Evolutionary conservation across 1,140 invertebrate species (phyloP), one percentile per base, ranked within the genome.

Genomic region (Bombus haemorrhoidalis): DNA sequence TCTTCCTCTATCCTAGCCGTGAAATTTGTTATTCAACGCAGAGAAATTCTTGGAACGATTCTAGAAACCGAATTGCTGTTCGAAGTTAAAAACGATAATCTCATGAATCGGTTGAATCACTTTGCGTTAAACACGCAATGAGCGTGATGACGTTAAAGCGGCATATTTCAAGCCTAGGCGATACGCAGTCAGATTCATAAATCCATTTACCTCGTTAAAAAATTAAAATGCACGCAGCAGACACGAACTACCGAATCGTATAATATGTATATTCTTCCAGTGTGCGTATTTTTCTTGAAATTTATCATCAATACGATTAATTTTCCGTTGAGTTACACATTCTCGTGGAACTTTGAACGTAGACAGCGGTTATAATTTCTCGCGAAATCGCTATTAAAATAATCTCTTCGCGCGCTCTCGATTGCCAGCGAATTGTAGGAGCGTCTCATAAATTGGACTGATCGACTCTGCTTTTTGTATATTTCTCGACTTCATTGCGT

Each of bases 101-200:
- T 53, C 18, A 22, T 22, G 47, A 53, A 53, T 22, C 25, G 28
- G 13, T 34, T 34, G 76, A 66, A 34, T 47, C 76, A 32, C 18
- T 37, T 34, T 8, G 4, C n/a, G 76, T 34, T 79, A 59, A 79
- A 68, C 47, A 79, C 34, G 59, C 62, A 66, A 78, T 47, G 34
- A 66, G 68, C 66, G 18, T 1, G 18, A 68, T 9, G 13, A 22
- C 15, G 32, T 68, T 53, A 18, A 53, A 53, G 18, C 18, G 47
- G 47, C 47, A 53, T 53, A 8, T 53, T 53, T 53, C 47, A 53
- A 53, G 5, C 5, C 47, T 53, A 6, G 47, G 1, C 47, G 18
- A 18, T 28, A 34, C 22, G 39, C 39, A 32, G n/a, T 28, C 39
- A 79, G 10, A 68, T 79, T 62, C 62, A 68, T 66, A 79, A 79